A percentile compares a stretch with the other conserved stretches of the same genome.
Evolutionary conservation across 2,888 invertebrate species (phyloP).

Genomic region (Aporophyla nigra): DNA sequence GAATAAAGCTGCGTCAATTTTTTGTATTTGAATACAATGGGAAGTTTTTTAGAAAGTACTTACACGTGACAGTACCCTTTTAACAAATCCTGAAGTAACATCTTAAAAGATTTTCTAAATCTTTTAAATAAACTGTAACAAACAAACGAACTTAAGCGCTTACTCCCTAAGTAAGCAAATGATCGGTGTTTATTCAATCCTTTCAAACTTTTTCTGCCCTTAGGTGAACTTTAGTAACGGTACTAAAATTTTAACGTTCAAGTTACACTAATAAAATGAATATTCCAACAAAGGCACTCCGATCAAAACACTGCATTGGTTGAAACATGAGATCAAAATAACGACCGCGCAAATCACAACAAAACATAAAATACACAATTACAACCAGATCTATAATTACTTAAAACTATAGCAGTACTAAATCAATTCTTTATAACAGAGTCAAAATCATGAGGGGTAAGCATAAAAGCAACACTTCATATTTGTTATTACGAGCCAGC

Average conservation of each 20-base stretch:
- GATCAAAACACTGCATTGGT: conserved; percentile 40
- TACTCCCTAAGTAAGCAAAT: conserved; percentile 40
- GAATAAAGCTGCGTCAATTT: not conserved
- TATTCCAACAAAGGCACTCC: conserved; percentile 24
- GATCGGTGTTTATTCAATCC: conserved; percentile 53
- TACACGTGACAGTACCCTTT: not conserved
- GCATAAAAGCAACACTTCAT: conserved; percentile 89
- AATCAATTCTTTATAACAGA: conserved; percentile 85
- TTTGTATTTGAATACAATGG: not conserved
- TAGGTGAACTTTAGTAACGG: not conserved
- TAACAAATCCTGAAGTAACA: not conserved
- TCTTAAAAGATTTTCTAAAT: conserved; percentile 19
- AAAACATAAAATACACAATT: conserved; percentile 61
- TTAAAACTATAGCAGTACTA: conserved; percentile 80
- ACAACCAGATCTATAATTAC: conserved; percentile 83
- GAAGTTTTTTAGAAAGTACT: no score
- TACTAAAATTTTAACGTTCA: conserved; percentile 17
- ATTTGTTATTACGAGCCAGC: conserved; percentile 89
- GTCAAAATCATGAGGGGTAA: conserved; percentile 87
- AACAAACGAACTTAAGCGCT: conserved; percentile 30
- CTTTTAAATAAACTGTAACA: conserved; percentile 23
- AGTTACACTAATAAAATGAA: conserved; percentile 13
- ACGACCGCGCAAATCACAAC: conserved; percentile 67
- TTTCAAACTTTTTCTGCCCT: conserved; percentile 31
- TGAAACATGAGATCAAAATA: conserved; percentile 63